phyloP scores from a whole-genome alignment of 1,140 invertebrate genomes.

The Lasaia peninsularis region DNA sequence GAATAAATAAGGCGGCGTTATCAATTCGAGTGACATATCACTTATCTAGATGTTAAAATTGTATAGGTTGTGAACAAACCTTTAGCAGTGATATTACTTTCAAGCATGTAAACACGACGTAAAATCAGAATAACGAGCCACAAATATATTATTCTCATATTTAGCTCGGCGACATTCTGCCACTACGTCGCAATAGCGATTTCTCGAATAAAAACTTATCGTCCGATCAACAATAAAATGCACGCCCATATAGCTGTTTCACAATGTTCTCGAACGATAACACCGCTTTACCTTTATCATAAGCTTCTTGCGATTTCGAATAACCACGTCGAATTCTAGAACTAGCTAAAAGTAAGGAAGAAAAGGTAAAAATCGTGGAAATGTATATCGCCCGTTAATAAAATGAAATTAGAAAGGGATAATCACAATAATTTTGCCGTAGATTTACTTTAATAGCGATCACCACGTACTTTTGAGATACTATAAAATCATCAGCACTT shows the following conservation, averaged over 20 bases:
- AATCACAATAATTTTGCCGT: no score
- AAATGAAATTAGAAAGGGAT: no score
- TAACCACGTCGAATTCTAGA: no score
- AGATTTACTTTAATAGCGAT: no score
- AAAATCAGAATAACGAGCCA: background rate
- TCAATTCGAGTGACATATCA: no score
- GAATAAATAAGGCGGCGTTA: no score
- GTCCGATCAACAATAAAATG: background rate
- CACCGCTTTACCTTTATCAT: background rate
- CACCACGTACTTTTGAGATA: no score
- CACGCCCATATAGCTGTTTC: slow-evolving; percentile 3
- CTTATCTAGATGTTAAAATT: no score
- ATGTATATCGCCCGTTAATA: no score
- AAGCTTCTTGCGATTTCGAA: background rate
- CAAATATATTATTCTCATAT: slow-evolving; percentile 1
- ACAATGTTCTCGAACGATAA: background rate
- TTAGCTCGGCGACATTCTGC: slow-evolving; percentile 3
- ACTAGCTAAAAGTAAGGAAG: no score
- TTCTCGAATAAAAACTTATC: slow-evolving; percentile 6
- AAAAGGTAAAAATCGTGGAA: no score
- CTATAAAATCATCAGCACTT: no score
- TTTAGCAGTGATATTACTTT: background rate
- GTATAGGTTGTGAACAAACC: background rate
- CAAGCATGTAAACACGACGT: background rate
- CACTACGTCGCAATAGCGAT: background rate